Conservation (phyloP, 1,140 invertebrate species). For the Ptiloglossa arizonensis region DNA sequence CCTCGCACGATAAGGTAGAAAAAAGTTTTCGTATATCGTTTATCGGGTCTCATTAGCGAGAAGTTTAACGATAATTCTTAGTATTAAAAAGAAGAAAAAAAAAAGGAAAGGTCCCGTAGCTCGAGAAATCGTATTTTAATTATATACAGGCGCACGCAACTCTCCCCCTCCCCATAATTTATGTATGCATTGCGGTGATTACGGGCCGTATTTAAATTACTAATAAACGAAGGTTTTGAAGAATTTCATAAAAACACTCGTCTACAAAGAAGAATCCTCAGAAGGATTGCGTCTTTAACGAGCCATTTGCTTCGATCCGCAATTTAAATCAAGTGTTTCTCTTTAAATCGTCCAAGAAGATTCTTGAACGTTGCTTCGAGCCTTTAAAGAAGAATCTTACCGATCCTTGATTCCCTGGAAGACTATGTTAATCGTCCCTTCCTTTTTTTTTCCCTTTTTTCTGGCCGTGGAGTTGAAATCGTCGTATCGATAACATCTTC, state of each 20-base stretch:
- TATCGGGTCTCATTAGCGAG: background rate
- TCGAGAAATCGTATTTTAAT: background rate
- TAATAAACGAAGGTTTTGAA: slow-evolving; percentile 5
- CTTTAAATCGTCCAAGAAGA: slow-evolving; percentile 19
- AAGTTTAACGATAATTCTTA: background rate
- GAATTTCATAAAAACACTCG: slow-evolving; percentile 14
- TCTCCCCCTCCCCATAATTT: background rate
- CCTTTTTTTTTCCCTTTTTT: slow-evolving; percentile 2
- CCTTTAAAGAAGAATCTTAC: background rate
- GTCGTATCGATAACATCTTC: background rate
- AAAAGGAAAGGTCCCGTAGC: background rate
- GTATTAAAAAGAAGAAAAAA: no score
- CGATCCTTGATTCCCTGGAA: slow-evolving; percentile 8
- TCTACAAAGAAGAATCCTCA: slow-evolving; percentile 21
- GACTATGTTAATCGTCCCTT: background rate
- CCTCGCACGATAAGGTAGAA: no score
- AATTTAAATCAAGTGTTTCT: slow-evolving; percentile 22
- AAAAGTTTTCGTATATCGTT: background rate
- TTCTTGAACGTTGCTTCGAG: slow-evolving; percentile 22
- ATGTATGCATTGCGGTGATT: slow-evolving; percentile 9
- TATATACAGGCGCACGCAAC: background rate
- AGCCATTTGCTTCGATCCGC: slow-evolving; percentile 37
- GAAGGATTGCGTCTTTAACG: slow-evolving; percentile 30
- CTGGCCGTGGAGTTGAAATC: background rate
- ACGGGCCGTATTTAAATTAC: slow-evolving; percentile 30